Percentiles rank a stretch among this genome's conserved stretches.
Conservation (phyloP, 2,888 invertebrate genomes). For the Philereme vetulata region DNA sequence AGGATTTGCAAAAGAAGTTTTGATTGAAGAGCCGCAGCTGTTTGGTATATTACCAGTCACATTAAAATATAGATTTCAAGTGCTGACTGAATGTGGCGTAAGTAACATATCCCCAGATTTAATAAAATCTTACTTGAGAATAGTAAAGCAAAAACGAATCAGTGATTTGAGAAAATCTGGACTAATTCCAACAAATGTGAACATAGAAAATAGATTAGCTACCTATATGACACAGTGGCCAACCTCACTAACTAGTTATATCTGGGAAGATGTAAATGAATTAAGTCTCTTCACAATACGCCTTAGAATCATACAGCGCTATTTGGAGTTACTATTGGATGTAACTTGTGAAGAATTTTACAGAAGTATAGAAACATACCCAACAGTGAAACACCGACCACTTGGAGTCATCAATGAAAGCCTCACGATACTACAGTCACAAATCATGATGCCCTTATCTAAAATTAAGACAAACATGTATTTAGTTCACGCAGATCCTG, state of each 20-base stretch:
- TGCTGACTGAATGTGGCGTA: slow-evolving; percentile 74
- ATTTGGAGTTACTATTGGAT: slow-evolving; percentile 71
- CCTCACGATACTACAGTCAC: slow-evolving; percentile 62
- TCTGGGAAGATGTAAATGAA: slow-evolving; percentile 61
- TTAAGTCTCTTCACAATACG: slow-evolving; percentile 60
- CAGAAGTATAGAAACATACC: slow-evolving; percentile 69
- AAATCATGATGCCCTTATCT: slow-evolving; percentile 61
- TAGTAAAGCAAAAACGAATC: slow-evolving; percentile 64
- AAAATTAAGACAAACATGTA: slow-evolving; percentile 76
- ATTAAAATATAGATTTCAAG: slow-evolving; percentile 62
- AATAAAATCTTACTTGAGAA: slow-evolving; percentile 58
- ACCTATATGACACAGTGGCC: slow-evolving; percentile 77
- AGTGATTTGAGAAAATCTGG: slow-evolving; percentile 58
- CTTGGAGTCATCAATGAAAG: slow-evolving; percentile 68
- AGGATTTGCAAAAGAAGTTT: slow-evolving; percentile 54
- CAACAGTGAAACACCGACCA: slow-evolving; percentile 75
- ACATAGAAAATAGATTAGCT: slow-evolving; percentile 73
- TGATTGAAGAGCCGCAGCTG: slow-evolving; percentile 62
- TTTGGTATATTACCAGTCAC: slow-evolving; percentile 68
- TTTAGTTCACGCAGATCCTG: slow-evolving; percentile 70
- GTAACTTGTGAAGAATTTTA: slow-evolving; percentile 65
- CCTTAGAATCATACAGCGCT: slow-evolving; percentile 72
- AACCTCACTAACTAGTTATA: slow-evolving; percentile 70
- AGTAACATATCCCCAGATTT: slow-evolving; percentile 48
- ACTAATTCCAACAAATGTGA: slow-evolving; percentile 52